A percentile compares a stretch with the other conserved stretches of the same genome.
Evolutionary conservation across 2,113 vertebrate species (phyloP).

Genomic region (Hemiprocne comata): DNA sequence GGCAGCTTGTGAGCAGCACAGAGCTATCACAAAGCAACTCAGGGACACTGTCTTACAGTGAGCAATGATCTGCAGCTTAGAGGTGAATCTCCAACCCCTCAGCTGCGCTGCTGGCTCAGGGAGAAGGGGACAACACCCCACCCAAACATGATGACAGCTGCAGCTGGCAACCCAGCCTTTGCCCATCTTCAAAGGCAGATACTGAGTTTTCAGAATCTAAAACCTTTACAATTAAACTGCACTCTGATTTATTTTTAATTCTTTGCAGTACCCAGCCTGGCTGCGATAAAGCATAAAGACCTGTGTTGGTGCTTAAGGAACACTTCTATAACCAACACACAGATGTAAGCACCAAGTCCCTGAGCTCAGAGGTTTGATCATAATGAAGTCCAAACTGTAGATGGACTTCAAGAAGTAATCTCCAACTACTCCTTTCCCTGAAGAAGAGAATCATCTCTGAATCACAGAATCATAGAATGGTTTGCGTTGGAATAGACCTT

Average conservation of each 20-base stretch:
- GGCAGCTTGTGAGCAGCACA: neutral
- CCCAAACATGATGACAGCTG: rapidly evolving
- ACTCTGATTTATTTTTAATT: neutral
- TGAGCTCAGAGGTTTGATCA: neutral
- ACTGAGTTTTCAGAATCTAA: neutral
- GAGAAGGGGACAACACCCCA: neutral
- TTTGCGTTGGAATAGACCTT: too few species aligned
- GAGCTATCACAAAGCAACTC: rapidly evolving
- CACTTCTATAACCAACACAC: rapidly evolving
- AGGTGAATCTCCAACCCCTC: neutral
- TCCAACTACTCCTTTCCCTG: neutral
- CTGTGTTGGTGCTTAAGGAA: neutral
- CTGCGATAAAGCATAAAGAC: neutral
- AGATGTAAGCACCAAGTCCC: rapidly evolving
- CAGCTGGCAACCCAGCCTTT: neutral
- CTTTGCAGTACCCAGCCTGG: neutral
- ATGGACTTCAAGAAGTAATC: neutral
- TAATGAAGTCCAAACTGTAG: neutral
- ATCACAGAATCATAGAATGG: too few species aligned
- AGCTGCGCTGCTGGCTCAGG: neutral
- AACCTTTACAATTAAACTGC: neutral
- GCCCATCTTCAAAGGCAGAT: neutral
- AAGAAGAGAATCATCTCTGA: neutral
- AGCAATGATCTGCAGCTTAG: neutral
- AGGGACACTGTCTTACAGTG: neutral